Evolutionary conservation across 2,888 invertebrate genomes (phyloP), one percentile per base, ranked within the genome.

Genomic region (Abscondita cerata): DNA sequence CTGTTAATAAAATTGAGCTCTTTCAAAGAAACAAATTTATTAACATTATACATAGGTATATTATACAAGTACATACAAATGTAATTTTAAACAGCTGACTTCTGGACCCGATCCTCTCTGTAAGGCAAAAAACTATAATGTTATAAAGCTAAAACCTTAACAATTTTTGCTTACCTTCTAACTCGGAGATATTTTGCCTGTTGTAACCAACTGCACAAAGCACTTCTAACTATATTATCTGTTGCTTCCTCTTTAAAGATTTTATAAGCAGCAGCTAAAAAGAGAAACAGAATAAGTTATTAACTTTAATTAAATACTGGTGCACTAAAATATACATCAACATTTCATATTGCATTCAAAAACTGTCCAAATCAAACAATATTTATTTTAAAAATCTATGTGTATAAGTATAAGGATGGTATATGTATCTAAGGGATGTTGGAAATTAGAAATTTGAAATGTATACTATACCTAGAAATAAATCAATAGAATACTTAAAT

Each of bases 101-200:
- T n/a, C n/a, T n/a, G n/a, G n/a, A n/a, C n/a, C n/a, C n/a, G n/a
- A 36, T 36, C 11, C 36, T 36, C 11, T 12, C 36, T n/a, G n/a
- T n/a, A n/a, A n/a, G n/a, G n/a, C n/a, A n/a, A n/a, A n/a, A n/a
- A n/a, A n/a, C n/a, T n/a, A n/a, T n/a, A n/a, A n/a, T n/a, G n/a
- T n/a, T n/a, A n/a, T n/a, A n/a, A n/a, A n/a, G n/a, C n/a, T n/a
- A n/a, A n/a, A n/a, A n/a, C n/a, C n/a, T n/a, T n/a, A n/a, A n/a
- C n/a, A n/a, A n/a, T n/a, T n/a, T n/a, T 9, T 36, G n/a, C 36
- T 47, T 47, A 47, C 47, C 25, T 47, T 47, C 25, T n/a, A 19
- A 9, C 31, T 47, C 47, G 8, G 20, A 20, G 25, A 6, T 20
- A 20, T 47, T 47, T 47, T 20, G 47, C 47, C 20, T 47, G 47